Evolutionary conservation across 2,797 vertebrate genomes (phyloP).

Genomic region (Pseudochaenichthys georgianus): DNA sequence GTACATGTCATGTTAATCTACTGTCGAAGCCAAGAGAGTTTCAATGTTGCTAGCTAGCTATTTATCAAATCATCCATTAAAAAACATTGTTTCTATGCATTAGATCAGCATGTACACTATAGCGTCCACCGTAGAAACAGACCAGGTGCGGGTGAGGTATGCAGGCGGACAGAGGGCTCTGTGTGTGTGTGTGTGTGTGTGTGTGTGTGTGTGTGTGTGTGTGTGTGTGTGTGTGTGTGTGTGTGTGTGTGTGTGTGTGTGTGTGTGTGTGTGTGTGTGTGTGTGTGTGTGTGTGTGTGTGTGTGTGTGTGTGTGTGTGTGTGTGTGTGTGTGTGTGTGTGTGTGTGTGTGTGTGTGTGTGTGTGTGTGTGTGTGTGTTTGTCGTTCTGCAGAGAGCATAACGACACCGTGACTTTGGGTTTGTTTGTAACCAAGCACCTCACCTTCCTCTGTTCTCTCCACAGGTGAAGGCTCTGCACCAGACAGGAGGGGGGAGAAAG

Average conservation of each 20-base stretch:
- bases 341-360: too few species aligned
- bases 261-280: slow-evolving; percentile 9
- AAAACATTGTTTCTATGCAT: too few species aligned
- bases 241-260: slow-evolving; percentile 24
- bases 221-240: slow-evolving; percentile 27
- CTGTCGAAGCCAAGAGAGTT: too few species aligned
- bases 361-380: too few species aligned
- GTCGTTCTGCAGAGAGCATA: slow-evolving; percentile 20
- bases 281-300: too few species aligned
- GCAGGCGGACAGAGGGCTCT: background rate
- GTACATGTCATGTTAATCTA: too few species aligned
- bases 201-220: slow-evolving; percentile 24
- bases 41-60: too few species aligned
- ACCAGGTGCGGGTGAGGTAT: slow-evolving; percentile 3
- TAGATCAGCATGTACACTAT: background rate
- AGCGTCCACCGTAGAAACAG: background rate
- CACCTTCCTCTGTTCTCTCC: slow-evolving; percentile 36
- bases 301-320: too few species aligned
- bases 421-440: slow-evolving; percentile 70
- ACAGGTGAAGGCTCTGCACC: slow-evolving; percentile 42
- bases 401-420: slow-evolving; percentile 57
- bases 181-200: too few species aligned
- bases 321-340: too few species aligned
- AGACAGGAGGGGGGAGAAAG: slow-evolving; percentile 56
- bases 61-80: too few species aligned